Base-by-base conservation (phyloP, 2,888 invertebrate species). In the Liodrosophila aerea region DNA sequence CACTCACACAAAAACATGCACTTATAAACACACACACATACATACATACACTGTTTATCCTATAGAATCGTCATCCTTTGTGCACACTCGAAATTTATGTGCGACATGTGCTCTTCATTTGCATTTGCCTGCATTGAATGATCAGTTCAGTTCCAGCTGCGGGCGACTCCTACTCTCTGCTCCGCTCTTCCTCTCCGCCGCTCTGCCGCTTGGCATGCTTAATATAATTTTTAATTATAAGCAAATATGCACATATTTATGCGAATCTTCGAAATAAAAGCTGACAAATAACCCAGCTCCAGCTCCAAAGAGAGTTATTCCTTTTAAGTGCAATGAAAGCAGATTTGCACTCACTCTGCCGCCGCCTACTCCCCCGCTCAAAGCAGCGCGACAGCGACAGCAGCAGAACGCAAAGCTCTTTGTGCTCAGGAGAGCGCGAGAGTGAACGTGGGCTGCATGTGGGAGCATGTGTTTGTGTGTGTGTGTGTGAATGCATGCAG, bases 61-160 rank as follows among this genome's bases (percentile, higher is more conserved):
- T 22, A 22, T 22, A 36, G 51, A 44, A 45, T 52, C 49, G 30
- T 22, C 53, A 51, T 80, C 63, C 73, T 73, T 68, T 62, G 56
- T 72, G 45, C 30, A 30, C 47, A 11, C n/a, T 22, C 22, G 12
- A 2, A 12, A 4, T 52, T 66, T 60, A 64, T 68, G 74, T 34
- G 11, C 68, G 50, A 66, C 82, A 82, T 67, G 74, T 77, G 77
- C 62, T 77, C 52, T 56, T 60, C 60, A 58, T 68, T 75, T 72
- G 47, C 62, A 64, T 63, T 34, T 59, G 43, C 65, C 41, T 49
- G 43, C 65, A 44, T 49, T 22, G 50, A 54, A 34, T 46, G 47
- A 34, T 45, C 43, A 41, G 29, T n/a, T 49, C 45, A 13, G 15
- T 18, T 57, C 51, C 47, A 9, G 30, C 30, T 30, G 30, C 30